These are phyloP conservation scores for Bettongia penicillata DNA, from an alignment of 2,113 vertebrate species.

Conservation along the genomic window DNA sequence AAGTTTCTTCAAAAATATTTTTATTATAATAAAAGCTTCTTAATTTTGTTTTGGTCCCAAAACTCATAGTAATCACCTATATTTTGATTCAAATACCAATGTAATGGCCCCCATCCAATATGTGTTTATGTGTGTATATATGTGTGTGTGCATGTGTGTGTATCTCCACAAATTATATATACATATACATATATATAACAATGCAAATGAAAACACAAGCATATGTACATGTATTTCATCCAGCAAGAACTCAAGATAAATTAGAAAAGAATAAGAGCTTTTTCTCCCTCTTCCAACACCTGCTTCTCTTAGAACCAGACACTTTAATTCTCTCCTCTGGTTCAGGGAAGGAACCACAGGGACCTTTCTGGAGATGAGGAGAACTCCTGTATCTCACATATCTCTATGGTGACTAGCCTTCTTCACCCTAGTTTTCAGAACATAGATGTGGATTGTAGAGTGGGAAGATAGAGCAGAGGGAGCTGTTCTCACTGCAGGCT, in stretches of 20 bases:
- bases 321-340: background rate
- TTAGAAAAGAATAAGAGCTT: background rate
- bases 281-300: background rate
- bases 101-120: background rate
- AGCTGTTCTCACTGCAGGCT: background rate
- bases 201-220: background rate
- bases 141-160: background rate
- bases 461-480: background rate
- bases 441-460: background rate
- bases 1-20: constrained; percentile 40
- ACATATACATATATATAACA: background rate
- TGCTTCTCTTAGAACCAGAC: background rate
- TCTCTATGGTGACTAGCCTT: background rate
- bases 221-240: background rate
- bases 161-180: background rate
- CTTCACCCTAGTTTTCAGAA: no score
- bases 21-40: constrained; percentile 9
- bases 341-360: background rate
- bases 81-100: constrained; percentile 1
- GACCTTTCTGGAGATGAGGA: background rate
- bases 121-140: background rate
- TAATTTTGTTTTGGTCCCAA: constrained; percentile 31
- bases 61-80: constrained; percentile 1
- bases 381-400: background rate
- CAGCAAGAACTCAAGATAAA: background rate